Evolutionary conservation across 2,113 vertebrate species (phyloP), one percentile per base, ranked within the genome.

Genomic region (Cnemophilus loriae): DNA sequence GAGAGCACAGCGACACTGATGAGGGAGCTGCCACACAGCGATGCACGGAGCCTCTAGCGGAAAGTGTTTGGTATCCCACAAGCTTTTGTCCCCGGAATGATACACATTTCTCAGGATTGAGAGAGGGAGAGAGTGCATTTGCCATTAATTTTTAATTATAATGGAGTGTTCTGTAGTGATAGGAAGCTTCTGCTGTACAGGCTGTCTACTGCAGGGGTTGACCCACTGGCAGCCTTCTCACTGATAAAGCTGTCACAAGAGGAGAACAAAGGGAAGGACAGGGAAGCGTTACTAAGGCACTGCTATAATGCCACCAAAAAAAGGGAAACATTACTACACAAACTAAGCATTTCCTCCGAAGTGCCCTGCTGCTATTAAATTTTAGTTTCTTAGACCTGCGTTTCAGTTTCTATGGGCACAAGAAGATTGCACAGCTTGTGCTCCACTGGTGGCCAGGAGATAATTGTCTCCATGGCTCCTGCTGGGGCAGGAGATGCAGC

Each of bases 101-200:
- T 44, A 49, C 59, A 26, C 79, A n/a, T 75, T 95, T 90, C 52
- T 93, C 64, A 78, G 49, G 60, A 23, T 1, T n/a, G 16, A 77
- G 61, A 61, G 81, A 89, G 63, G 70, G 53, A 83, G 41, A 80
- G 76, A 93, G 56, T 81, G 68, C 68, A 61, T 84, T 86, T 84
- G 57, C 18, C 65, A 95, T 96, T 64, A 88, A 89, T 95, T 94
- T 95, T 96, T 95, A 89, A 96, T 87, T 81, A 27, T 84, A 92
- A 86, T 84, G 64, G 88, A 86, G 39, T 68, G 26, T 67, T 96
- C 56, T 56, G 39, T 50, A 67, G 79, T 52, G 44, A 64, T 60
- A 84, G 55, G 49, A 70, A 57, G 76, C 84, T 81, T 78, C 59
- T 81, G 13, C 41, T 63, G 26, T 22, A 35, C 41, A 56, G 59